phyloP scores from a whole-genome alignment of 2,113 vertebrate species.

The Brevimyrus niger region DNA sequence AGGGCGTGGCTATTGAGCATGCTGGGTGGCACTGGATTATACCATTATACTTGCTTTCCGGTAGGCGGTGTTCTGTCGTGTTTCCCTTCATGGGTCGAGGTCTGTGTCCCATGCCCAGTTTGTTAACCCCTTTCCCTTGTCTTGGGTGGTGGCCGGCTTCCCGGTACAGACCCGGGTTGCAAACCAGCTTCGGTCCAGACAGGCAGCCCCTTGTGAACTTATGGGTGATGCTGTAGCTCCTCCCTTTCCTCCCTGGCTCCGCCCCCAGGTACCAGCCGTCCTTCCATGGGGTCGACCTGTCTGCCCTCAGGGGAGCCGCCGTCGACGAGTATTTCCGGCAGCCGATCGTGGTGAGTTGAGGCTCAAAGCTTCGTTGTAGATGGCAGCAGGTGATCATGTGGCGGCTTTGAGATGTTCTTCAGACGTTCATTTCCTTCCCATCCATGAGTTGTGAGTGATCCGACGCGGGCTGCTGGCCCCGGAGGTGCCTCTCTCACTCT shows the following conservation, averaged over 20 bases:
- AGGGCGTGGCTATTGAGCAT: not conserved
- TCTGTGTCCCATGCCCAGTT: not conserved
- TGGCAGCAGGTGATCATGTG: not conserved
- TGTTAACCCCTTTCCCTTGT: not conserved
- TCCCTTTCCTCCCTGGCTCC: not conserved
- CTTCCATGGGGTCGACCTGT: slow-evolving; percentile 90
- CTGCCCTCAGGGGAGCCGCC: slow-evolving; percentile 81
- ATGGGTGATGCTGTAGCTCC: not conserved
- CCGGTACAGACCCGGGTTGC: not conserved
- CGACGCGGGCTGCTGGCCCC: not conserved
- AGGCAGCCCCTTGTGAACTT: not conserved
- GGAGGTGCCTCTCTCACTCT: not conserved
- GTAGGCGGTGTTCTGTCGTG: not conserved
- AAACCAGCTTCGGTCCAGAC: not conserved
- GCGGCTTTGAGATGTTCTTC: not conserved
- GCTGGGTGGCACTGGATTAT: not conserved
- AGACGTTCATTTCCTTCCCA: not conserved
- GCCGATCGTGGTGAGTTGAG: slow-evolving; percentile 57
- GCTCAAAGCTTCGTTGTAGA: not conserved
- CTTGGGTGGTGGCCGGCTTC: not conserved
- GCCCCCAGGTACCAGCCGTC: slow-evolving; percentile 85
- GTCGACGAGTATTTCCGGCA: slow-evolving; percentile 94
- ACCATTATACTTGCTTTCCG: not conserved
- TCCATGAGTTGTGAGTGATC: not conserved
- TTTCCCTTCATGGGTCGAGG: not conserved